Evolutionary conservation across 2,888 invertebrate genomes (phyloP), one percentile per base, ranked within the genome.

Genomic region (Eutolmus rufibarbis): DNA sequence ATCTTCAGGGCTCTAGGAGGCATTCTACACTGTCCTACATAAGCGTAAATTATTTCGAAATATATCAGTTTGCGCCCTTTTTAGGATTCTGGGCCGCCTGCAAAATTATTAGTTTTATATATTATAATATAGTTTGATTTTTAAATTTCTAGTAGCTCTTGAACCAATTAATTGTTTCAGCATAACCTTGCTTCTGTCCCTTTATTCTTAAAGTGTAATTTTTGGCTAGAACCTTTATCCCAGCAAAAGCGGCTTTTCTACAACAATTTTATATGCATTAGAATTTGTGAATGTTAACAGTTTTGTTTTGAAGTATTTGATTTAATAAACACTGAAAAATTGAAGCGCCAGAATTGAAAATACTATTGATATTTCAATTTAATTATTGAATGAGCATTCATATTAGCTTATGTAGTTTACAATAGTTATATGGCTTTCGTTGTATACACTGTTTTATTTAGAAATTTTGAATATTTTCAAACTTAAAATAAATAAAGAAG

Each of bases 11-110:
- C 79, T 90, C 91, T 89, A 91, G 92, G 87, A 90, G 92, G 88
- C 92, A 92, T 90, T 92, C 92, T 89, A 91, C 92, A 89, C 90
- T 92, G 90, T 92, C 92, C 87, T 92, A 92, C 89, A 90, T 92
- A 91, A 92, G 92, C 91, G 92, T 92, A 92, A 92, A 91, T 90
- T 90, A 88, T 89, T 66, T 23, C 66, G 66, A 66, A 66, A 66
- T 66, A 12, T 66, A 28, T 66, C 79, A 40, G 23, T 40, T 78
- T 78, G 14, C 8, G 74, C 87, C 79, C 81, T 88, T 76, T 8
- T 89, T 87, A 14, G 9, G 66, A 28, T 66, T 23, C 66, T 28
- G 8, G 23, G 66, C 66, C 19, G 66, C 19, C 28, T 23, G 23
- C 2, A 28, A 66, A 66, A 66, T 23, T 66, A 28, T 23, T 82